A percentile compares a stretch with the other conserved stretches of the same genome.
phyloP scores from a whole-genome alignment of 2,113 vertebrate species.

The Thryonomys swinderianus region DNA sequence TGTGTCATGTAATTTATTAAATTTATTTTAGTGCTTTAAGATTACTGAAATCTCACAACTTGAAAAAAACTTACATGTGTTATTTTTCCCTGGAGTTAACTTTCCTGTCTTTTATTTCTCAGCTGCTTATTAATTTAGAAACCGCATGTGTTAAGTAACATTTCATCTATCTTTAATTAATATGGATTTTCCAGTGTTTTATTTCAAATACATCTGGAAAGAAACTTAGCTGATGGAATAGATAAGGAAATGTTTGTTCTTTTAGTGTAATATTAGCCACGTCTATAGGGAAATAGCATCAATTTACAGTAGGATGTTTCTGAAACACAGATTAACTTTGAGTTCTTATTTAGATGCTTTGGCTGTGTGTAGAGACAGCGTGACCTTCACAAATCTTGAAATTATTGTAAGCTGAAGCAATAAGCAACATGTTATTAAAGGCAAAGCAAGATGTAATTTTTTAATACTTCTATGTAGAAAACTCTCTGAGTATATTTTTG shows the following conservation, averaged over 20 bases:
- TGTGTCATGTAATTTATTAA: constrained; percentile 60
- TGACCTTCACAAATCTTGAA: neutral
- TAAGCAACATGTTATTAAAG: constrained; percentile 14
- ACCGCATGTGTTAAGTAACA: neutral
- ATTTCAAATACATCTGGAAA: constrained; percentile 15
- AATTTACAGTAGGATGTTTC: neutral
- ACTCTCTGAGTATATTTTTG: constrained; percentile 29
- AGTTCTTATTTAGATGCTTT: constrained; percentile 33
- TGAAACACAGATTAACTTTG: neutral
- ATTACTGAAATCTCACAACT: constrained; percentile 29
- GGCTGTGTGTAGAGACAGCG: neutral
- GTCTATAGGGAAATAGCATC: neutral
- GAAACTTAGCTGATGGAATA: neutral
- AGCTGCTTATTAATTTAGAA: neutral
- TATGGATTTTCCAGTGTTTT: neutral
- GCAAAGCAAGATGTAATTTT: constrained; percentile 1
- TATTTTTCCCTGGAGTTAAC: neutral
- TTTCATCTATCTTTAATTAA: neutral
- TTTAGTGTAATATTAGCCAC: neutral
- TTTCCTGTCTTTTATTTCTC: constrained; percentile 31
- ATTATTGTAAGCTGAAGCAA: constrained; percentile 28
- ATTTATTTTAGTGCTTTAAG: neutral
- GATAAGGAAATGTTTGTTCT: neutral
- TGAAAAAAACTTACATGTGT: neutral
- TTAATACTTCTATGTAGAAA: neutral